Base-by-base conservation (phyloP, 2,113 vertebrate species). In the Tupaia chinensis region DNA sequence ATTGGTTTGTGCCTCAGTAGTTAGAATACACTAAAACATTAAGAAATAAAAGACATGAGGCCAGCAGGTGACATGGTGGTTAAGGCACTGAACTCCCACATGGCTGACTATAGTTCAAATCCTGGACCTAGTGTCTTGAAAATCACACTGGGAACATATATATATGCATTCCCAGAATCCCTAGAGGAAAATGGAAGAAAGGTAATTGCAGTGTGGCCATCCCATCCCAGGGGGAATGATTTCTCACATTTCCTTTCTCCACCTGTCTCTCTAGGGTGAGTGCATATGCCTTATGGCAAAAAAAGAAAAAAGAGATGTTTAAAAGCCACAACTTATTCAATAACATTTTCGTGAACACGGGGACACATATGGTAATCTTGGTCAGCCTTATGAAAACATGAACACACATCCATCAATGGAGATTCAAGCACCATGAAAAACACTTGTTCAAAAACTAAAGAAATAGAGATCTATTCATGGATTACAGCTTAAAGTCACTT, bases 1-100 rank as follows among this genome's bases (percentile, higher is more conserved):
- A n/a, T 7, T 29, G 6, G 20, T 73, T n/a, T 82, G 29, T 79
- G 53, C 63, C 58, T 95, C 25, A 81, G n/a, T 73, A 84, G 15
- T 32, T 65, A 34, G 20, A 68, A 65, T 72, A 68, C 13, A 87
- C 69, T 89, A 93, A 82, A 92, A 91, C 27, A 85, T 85, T 87
- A 88, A 61, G 14, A 92, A 94, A 87, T 93, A 14, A 92, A 78
- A 77, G 19, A 70, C 11, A 81, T 29, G 44, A 44, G 44, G 44
- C 44, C 44, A 44, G 44, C 44, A 44, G 44, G 44, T 44, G 44
- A 44, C 44, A 44, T 44, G 44, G 44, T 44, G 44, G 44, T 44
- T 44, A 44, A 44, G 44, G 44, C 44, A 5, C 44, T 44, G 44
- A 44, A 44, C 44, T 44, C 5, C 44, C 44, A 44, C 44, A 44